Base-by-base conservation (phyloP, 35 echinoderm and acorn worm species). In the Patiria miniata region DNA sequence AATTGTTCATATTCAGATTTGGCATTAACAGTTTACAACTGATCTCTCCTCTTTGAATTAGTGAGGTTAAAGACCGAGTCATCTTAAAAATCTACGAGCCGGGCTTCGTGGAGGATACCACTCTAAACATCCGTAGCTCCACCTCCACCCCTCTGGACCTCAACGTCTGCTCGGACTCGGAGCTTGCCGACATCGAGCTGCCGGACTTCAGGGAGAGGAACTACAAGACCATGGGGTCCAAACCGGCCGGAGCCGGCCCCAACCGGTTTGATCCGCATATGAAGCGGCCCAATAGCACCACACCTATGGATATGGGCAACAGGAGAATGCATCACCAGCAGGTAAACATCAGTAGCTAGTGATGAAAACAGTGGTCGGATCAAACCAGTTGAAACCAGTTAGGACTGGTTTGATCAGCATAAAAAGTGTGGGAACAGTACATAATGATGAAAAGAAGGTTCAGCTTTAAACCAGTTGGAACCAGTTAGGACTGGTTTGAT, bases 61-160 rank as follows among this genome's bases (percentile, higher is more conserved):
- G 95, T 80, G 95, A 97, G 37, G 84, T 97, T 0, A 81, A 84
- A 23, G 95, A 97, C 73, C 38, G 91, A n/a, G 78, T 81, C 10
- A 87, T 97, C 1, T 84, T 97, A 10, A 97, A 93, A 51, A 93
- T 97, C 39, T 93, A 97, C 44, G 95, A 97, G 80, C 95, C 95
- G 8, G 95, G 95, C 12, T 89, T 86, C 10, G 76, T 86, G 1
- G 95, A 97, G 60, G 88, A 92, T 2, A 28, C 83, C 29, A 80
- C 86, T 18, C 9, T 78, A 26, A 39, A 78, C 19, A 61, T 83
- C 39, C 55, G 87, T 7, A 93, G 84, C 51, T 77, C 86, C 50
- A 68, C 86, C 9, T 93, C 90, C 34, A 97, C 95, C 40, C 95
- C 95, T 4, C 78, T 93, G 33, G 95, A 97, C 39, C 61, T 93